Percentiles rank a stretch among this genome's conserved stretches.
Conservation (phyloP, 2,113 vertebrate species). For the Marcusenius ussheri region DNA sequence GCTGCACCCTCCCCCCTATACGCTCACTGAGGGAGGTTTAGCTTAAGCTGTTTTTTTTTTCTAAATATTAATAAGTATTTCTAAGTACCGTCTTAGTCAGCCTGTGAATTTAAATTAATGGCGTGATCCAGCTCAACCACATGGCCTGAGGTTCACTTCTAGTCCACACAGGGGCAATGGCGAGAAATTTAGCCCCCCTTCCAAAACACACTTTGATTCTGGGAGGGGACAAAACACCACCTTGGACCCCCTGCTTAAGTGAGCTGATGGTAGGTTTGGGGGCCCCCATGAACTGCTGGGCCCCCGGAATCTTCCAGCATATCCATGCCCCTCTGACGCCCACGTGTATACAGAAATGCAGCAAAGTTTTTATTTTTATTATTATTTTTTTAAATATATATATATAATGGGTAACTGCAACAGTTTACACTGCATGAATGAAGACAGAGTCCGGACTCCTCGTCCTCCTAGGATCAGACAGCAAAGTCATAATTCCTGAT, state of each 20-base stretch:
- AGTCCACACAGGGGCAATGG: background rate
- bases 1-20: background rate
- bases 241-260: background rate
- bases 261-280: background rate
- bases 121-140: background rate
- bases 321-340: background rate
- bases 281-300: background rate
- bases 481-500: slow-evolving; percentile 13
- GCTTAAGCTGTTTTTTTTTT: background rate
- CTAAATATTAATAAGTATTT: background rate
- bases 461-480: slow-evolving; percentile 18
- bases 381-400: too few species aligned
- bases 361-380: background rate
- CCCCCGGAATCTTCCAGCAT: background rate
- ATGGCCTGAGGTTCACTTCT: background rate
- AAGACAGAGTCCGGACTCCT: slow-evolving; percentile 24
- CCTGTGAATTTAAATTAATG: background rate
- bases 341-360: background rate
- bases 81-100: background rate
- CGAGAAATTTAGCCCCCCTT: too few species aligned
- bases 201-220: too few species aligned
- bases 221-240: background rate
- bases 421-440: background rate
- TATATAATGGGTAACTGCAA: background rate
- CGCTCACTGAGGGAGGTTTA: background rate